Percentiles rank a stretch among this genome's conserved stretches.
These are phyloP conservation scores for Arctocebus calabarensis DNA, from an alignment of 2,797 vertebrate genomes.

Conservation along the genomic window DNA sequence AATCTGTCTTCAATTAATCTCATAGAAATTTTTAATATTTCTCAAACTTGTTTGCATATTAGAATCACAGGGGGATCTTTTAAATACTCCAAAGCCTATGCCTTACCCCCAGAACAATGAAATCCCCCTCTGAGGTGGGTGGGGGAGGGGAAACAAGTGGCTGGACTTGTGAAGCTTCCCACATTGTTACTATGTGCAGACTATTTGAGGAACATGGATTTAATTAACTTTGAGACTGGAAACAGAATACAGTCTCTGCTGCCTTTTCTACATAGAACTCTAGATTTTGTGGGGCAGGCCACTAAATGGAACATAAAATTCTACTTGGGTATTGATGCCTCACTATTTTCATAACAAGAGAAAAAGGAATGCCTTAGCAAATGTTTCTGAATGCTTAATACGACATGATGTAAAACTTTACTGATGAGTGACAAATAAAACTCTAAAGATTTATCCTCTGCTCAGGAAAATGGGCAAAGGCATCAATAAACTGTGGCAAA, in stretches of 20 bases:
- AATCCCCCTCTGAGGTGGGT: background rate
- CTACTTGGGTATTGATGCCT: background rate
- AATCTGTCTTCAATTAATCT: background rate
- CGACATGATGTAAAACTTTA: background rate
- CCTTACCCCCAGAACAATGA: background rate
- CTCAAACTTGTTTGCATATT: background rate
- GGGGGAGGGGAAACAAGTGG: accelerated
- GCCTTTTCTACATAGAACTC: background rate
- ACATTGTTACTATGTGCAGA: background rate
- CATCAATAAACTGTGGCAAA: background rate
- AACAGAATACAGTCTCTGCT: background rate
- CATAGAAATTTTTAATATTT: background rate
- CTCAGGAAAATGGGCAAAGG: background rate
- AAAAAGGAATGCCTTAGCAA: background rate
- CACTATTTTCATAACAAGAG: background rate
- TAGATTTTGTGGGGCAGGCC: background rate
- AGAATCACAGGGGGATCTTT: background rate
- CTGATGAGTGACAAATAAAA: background rate
- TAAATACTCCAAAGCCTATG: background rate
- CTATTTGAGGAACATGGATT: background rate
- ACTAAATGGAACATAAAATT: background rate
- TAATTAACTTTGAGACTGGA: background rate
- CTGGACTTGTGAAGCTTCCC: accelerated
- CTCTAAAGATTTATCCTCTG: background rate
- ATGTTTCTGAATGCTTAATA: background rate